These are phyloP conservation scores for Campylomormyrus numenius DNA, from an alignment of 2,113 vertebrate genomes.

Conservation along the genomic window DNA sequence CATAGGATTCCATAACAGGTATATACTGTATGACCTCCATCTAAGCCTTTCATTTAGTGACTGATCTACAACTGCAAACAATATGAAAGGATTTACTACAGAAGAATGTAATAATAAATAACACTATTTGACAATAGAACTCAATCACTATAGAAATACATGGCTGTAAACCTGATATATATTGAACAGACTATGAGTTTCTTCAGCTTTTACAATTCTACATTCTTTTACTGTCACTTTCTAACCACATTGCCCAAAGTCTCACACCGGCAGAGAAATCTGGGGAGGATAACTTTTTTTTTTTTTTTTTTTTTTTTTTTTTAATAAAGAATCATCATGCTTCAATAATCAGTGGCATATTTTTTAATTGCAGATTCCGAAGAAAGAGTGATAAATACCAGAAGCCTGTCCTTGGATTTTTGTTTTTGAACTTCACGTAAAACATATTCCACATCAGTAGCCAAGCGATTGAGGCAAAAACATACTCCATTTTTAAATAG, in stretches of 20 bases:
- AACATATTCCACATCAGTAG: neutral
- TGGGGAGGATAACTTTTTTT: neutral
- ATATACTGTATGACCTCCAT: neutral
- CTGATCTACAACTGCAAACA: neutral
- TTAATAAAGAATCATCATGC: neutral
- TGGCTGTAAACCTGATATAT: neutral
- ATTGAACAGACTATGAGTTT: neutral
- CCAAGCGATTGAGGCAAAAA: neutral
- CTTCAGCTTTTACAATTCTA: neutral
- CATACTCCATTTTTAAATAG: neutral
- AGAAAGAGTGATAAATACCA: neutral
- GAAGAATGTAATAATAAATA: neutral
- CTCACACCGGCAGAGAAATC: neutral
- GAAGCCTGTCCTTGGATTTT: neutral
- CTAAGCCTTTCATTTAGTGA: neutral
- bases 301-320: too few species aligned
- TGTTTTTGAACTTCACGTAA: neutral
- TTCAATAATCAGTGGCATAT: slow-evolving; percentile 18
- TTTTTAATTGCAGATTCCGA: slow-evolving; percentile 1
- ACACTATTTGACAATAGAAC: neutral
- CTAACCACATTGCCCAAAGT: neutral
- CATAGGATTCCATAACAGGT: neutral
- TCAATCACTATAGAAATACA: neutral
- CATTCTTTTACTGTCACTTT: neutral
- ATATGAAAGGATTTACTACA: neutral